A percentile compares a stretch with the other conserved stretches of the same genome.
Conservation (phyloP, 2,797 vertebrate species). For the Pampus argenteus region DNA sequence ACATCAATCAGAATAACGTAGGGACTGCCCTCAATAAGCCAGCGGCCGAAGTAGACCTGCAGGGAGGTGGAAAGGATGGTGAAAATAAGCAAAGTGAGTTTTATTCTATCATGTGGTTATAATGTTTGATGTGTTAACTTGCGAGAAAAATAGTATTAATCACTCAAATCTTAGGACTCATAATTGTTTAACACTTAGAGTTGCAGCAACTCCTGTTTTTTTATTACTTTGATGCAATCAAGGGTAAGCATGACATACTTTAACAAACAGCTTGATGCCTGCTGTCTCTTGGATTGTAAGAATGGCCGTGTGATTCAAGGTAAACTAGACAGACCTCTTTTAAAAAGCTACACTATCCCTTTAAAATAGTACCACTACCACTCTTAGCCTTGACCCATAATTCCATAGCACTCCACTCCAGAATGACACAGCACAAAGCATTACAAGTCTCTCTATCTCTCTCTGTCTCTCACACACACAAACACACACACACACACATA, state of each 20-base stretch:
- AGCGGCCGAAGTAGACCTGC: constrained; percentile 93
- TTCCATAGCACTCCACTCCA: constrained; percentile 36
- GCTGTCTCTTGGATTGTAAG: no score
- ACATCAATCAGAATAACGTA: constrained; percentile 94
- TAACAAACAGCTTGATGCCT: background rate
- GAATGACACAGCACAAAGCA: constrained; percentile 68
- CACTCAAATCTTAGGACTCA: background rate
- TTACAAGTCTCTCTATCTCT: constrained; percentile 18
- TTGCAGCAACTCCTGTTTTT: background rate
- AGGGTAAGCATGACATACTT: background rate
- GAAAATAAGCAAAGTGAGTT: background rate
- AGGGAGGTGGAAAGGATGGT: background rate
- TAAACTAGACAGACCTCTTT: constrained; percentile 12
- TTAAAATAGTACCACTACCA: constrained; percentile 38
- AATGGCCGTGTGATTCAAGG: background rate
- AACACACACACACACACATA: background rate
- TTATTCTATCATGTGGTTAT: background rate
- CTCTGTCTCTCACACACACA: background rate
- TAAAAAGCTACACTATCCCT: constrained; percentile 28
- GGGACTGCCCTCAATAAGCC: constrained; percentile 94
- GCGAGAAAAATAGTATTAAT: background rate
- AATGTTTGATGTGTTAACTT: no score
- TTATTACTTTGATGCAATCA: background rate
- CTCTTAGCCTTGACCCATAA: constrained; percentile 43
- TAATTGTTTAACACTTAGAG: background rate